Evolutionary conservation across 2,797 vertebrate species (phyloP), one percentile per base, ranked within the genome.

Genomic region (Erpetoichthys calabaricus): DNA sequence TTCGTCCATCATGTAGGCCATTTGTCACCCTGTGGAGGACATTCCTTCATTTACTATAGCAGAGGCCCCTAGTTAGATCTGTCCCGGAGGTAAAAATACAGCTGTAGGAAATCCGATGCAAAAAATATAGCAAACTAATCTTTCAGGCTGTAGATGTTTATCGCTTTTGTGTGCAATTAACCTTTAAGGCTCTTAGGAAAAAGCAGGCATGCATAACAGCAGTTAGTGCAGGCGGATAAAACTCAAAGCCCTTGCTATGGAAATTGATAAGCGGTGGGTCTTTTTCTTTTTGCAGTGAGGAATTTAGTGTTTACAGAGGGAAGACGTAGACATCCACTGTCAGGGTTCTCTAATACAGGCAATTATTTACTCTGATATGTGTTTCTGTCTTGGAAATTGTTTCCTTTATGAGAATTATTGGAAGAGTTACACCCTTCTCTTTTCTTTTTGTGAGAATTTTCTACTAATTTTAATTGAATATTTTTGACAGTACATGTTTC

Each of bases 91-190:
- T 59, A 64, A 67, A 66, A 69, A 65, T 64, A 68, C 45, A 58
- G 57, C 55, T 58, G 46, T 56, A 55, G 53, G 65, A 67, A 67
- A 65, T 68, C 59, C 64, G 59, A 56, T 56, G 67, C 67, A 70
- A 68, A 25, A 70, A 58, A 61, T 63, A 68, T 61, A 66, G 58
- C 44, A 50, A 68, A 59, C 62, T 65, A 65, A 70, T 65, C 62
- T 67, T 66, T 67, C 54, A 55, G 56, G 55, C 52, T 60, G 61
- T 50, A 41, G 51, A 47, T 59, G 65, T 54, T 57, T 53, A 59
- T 59, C 47, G 45, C 55, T 58, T 47, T 41, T 55, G 51, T 10
- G 53, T 62, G 59, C 59, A 64, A 63, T 56, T 70, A 54, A 54
- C 3, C 6, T 54, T 45, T 62, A 67, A 60, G 46, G 5, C 43